A percentile compares a stretch with the other conserved stretches of the same genome.
phyloP scores from a whole-genome alignment of 2,888 invertebrate species.

The Hecatera dysodea region DNA sequence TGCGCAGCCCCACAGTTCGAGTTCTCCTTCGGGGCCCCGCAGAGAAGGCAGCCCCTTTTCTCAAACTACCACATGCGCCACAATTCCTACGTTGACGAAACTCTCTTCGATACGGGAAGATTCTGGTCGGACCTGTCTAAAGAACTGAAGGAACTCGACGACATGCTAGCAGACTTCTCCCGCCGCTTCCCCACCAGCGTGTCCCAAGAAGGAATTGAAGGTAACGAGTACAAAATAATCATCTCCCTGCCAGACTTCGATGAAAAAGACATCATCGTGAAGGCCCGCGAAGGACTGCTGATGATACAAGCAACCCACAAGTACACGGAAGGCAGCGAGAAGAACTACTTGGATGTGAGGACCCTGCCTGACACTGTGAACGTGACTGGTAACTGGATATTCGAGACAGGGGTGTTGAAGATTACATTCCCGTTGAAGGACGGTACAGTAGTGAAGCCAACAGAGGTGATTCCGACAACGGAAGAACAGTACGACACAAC shows the following conservation, averaged over 20 bases:
- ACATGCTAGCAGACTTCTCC: slow-evolving; percentile 73
- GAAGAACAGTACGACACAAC: slow-evolving; percentile 43
- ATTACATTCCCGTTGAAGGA: slow-evolving; percentile 78
- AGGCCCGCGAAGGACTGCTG: slow-evolving; percentile 79
- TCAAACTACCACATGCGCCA: slow-evolving; percentile 50
- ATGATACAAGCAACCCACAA: slow-evolving; percentile 82
- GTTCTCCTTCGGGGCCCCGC: slow-evolving; percentile 17
- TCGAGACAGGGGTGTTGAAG: slow-evolving; percentile 73
- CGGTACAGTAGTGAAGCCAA: slow-evolving; percentile 24
- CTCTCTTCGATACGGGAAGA: slow-evolving; percentile 77
- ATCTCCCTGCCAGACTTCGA: slow-evolving; percentile 77
- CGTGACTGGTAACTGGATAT: slow-evolving; percentile 80
- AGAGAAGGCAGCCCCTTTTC: slow-evolving; percentile 40
- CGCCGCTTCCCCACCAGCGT: slow-evolving; percentile 72
- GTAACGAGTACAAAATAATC: slow-evolving; percentile 78
- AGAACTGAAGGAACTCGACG: slow-evolving; percentile 77
- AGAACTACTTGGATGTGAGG: slow-evolving; percentile 76
- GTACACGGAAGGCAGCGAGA: slow-evolving; percentile 57
- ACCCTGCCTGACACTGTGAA: slow-evolving; percentile 76
- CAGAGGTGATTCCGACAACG: slow-evolving; percentile 55
- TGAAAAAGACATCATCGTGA: slow-evolving; percentile 83
- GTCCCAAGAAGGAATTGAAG: slow-evolving; percentile 71
- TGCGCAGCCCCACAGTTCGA: slow-evolving; percentile 76
- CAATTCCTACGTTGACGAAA: slow-evolving; percentile 65
- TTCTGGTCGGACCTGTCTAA: slow-evolving; percentile 78